A percentile compares a stretch with the other conserved stretches of the same genome.
phyloP scores from a whole-genome alignment of 2,888 invertebrate genomes.

The Ariolimax columbianus region DNA sequence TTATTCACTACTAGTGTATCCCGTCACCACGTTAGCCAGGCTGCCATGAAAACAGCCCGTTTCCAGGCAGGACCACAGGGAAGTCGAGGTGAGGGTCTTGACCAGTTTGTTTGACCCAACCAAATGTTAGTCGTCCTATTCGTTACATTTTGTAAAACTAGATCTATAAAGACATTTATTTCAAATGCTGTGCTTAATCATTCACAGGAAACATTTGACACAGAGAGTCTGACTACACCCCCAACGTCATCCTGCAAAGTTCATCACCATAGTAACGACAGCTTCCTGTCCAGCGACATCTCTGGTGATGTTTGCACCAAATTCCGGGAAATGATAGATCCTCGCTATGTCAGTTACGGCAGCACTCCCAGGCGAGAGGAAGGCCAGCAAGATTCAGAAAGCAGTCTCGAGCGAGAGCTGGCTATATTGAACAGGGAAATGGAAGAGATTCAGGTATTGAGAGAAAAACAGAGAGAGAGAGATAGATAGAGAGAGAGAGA shows the following conservation, averaged over 20 bases:
- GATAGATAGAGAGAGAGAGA: too few species aligned
- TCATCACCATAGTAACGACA: slow-evolving; percentile 75
- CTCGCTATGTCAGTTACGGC: slow-evolving; percentile 62
- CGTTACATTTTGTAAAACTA: too few species aligned
- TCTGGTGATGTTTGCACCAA: slow-evolving; percentile 71
- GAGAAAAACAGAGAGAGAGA: too few species aligned
- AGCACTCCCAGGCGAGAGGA: slow-evolving; percentile 59
- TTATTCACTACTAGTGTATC: too few species aligned
- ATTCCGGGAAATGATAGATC: slow-evolving; percentile 73
- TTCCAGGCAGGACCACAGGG: too few species aligned
- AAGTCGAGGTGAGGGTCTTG: too few species aligned
- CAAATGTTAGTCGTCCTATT: too few species aligned
- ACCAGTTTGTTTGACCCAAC: too few species aligned
- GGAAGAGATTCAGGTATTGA: slow-evolving; percentile 80
- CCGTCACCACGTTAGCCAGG: too few species aligned
- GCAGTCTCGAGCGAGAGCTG: slow-evolving; percentile 81
- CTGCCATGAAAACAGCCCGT: too few species aligned
- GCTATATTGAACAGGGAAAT: slow-evolving; percentile 82
- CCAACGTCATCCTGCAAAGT: slow-evolving; percentile 67
- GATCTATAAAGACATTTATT: too few species aligned
- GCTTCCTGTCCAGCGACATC: slow-evolving; percentile 72
- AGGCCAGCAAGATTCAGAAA: slow-evolving; percentile 70
- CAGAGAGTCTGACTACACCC: slow-evolving; percentile 64
- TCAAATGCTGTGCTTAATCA: not conserved
- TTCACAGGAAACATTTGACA: slow-evolving; percentile 72